phyloP scores from a whole-genome alignment of 2,797 vertebrate species.

The Hipposideros larvatus region DNA sequence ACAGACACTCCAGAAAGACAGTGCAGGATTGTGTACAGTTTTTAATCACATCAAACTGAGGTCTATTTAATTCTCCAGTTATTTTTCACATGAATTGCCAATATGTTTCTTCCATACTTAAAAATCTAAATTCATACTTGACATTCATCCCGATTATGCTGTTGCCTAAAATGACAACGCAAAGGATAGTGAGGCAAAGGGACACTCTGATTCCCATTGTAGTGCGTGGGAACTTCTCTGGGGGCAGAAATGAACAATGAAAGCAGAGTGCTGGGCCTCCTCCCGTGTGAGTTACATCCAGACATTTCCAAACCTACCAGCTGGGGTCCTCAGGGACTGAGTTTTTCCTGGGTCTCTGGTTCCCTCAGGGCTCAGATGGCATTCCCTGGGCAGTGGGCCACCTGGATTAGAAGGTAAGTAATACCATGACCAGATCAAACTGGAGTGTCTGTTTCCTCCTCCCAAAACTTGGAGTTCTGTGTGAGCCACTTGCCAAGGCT shows the following conservation, averaged over 20 bases:
- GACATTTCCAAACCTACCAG: conserved; percentile 46
- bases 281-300: too few species aligned
- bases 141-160: background rate
- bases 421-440: background rate
- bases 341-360: background rate
- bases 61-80: background rate
- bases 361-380: background rate
- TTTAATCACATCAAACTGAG: background rate
- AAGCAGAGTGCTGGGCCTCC: background rate
- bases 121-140: background rate
- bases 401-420: conserved; percentile 17
- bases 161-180: background rate
- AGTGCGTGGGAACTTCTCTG: background rate
- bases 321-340: conserved; percentile 58
- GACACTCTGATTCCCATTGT: background rate
- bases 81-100: background rate
- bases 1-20: background rate
- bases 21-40: background rate
- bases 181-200: background rate
- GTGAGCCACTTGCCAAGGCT: background rate
- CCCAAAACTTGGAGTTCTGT: background rate
- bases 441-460: background rate
- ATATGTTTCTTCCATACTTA: background rate
- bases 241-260: background rate
- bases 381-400: background rate